These are phyloP conservation scores for Steinernema khuongi DNA, from an alignment of 1,140 invertebrate genomes.

Conservation along the genomic window DNA sequence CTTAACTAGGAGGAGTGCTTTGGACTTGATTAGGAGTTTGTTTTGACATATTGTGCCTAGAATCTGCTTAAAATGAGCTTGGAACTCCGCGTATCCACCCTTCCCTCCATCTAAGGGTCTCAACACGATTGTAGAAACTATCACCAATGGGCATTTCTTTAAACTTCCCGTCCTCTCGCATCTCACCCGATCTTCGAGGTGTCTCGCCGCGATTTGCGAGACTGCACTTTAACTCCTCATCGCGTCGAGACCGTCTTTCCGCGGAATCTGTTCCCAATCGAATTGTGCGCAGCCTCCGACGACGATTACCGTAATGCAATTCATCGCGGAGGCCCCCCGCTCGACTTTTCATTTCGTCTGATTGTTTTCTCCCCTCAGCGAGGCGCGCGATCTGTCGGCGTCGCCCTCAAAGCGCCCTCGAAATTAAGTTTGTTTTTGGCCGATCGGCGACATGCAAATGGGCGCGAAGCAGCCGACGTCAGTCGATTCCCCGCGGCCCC, in stretches of 20 bases:
- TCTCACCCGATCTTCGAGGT: background rate
- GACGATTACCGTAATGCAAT: constrained; percentile 14
- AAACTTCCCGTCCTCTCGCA: no score
- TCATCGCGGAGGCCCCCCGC: background rate
- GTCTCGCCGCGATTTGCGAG: background rate
- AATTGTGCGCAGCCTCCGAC: background rate
- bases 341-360: constrained; percentile 11
- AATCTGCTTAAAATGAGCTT: no score
- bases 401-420: background rate
- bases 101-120: no score
- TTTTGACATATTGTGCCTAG: no score
- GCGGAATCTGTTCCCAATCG: background rate
- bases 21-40: no score
- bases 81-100: no score
- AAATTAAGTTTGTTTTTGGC: background rate
- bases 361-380: constrained; percentile 8
- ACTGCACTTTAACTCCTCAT: background rate
- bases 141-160: no score
- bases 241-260: background rate
- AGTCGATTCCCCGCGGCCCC: no score
- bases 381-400: background rate
- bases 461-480: no score
- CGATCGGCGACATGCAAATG: background rate
- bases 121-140: no score
- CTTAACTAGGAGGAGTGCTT: no score